Conservation (phyloP, 1,140 invertebrate genomes). For the Drosophila athabasca region DNA sequence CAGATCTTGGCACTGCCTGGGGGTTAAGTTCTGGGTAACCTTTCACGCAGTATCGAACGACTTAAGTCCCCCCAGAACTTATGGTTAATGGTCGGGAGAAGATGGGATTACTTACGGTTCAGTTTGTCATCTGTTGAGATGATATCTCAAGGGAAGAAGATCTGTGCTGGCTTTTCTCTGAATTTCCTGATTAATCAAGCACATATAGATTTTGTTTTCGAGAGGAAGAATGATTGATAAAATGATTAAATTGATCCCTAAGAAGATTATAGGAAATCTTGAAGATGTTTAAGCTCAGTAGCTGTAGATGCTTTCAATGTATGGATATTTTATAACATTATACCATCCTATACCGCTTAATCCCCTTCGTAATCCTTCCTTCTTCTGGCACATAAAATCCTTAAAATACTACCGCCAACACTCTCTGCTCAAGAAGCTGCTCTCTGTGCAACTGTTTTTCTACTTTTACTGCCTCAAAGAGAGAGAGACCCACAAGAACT, state of each 20-base stretch:
- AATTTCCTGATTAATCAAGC: not conserved
- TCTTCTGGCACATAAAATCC: conserved; percentile 49
- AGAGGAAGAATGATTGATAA: not conserved
- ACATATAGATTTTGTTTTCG: not conserved
- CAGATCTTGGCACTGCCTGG: conserved; percentile 38
- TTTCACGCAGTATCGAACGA: conserved; percentile 21
- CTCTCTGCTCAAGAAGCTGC: conserved; percentile 24
- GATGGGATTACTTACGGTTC: not conserved
- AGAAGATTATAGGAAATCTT: too few species aligned
- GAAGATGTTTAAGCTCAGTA: too few species aligned
- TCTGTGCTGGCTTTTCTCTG: not conserved
- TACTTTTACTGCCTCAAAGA: conserved; percentile 30
- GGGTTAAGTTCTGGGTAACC: conserved; percentile 61
- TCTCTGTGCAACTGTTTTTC: not conserved
- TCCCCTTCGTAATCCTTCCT: conserved; percentile 11
- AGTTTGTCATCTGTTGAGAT: not conserved
- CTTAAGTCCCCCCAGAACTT: conserved; percentile 20
- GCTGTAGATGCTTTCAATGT: too few species aligned
- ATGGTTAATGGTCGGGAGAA: conserved; percentile 3
- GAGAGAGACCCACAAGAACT: conserved; percentile 3
- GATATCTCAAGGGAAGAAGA: too few species aligned
- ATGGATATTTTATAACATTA: too few species aligned
- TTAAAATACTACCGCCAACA: conserved; percentile 50
- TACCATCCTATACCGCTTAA: not conserved
- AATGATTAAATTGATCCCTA: too few species aligned